Base-by-base conservation (phyloP, 2,888 invertebrate species). In the Anticlea derivata region DNA sequence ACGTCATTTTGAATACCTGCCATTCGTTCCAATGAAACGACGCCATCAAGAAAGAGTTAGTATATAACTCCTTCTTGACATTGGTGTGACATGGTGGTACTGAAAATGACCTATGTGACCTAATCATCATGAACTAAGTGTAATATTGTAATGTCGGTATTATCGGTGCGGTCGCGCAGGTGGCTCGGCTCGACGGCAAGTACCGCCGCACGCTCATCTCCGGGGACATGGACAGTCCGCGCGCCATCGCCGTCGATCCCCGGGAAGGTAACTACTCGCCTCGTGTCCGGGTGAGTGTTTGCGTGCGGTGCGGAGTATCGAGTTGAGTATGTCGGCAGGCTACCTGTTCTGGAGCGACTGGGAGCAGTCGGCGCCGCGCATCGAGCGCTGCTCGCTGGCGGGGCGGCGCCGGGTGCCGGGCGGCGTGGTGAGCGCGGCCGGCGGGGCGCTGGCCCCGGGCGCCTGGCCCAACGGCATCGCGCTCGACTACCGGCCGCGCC, bases 381-480 rank as follows among this genome's bases (percentile, higher is more conserved):
- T 97, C 65, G 97, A 97, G 83, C 92, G 96, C 26, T 94, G 95
- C 65, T 94, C 95, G 40, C 93, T 97, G 92, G 94, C 96, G 40
- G 97, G 97, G 0, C 92, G 93, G 55, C 83, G 85, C 17, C 89
- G 95, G 7, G 53, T 53, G 41, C 3, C 20, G 26, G 76, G 79
- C 35, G 86, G 91, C 24, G 93, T 95, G 44, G 94, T 92, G 68
- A 83, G 86, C 65, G 94, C 92, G 61, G 81, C 70, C 62, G 94
- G 92, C 60, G 81, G 83, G 79, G 84, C 70, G 63, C 78, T 88
- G 64, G 92, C 31, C 60, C 87, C 88, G 66, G 95, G 95, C 23
- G 96, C 95, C 30, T 96, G 96, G 96, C 96, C 96, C 24, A 96
- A 97, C 85, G 97, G 96, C 8, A 83, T 97, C 41, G 94, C 96